Percentiles rank a stretch among this genome's conserved stretches.
These are phyloP conservation scores for Sebastes fasciatus DNA, from an alignment of 2,113 vertebrate genomes.

Conservation along the genomic window DNA sequence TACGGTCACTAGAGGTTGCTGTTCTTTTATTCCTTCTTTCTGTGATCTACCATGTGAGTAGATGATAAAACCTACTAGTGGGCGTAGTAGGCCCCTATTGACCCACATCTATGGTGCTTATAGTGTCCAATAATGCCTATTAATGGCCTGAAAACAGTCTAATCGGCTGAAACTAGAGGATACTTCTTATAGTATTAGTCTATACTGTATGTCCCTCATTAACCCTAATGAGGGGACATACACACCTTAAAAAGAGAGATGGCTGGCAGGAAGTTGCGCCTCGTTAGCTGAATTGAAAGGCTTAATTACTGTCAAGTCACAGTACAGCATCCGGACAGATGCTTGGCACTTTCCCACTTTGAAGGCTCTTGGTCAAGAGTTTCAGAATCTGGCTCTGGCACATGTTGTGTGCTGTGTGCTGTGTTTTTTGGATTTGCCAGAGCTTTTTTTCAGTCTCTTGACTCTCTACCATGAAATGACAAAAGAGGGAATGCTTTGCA, in stretches of 20 bases:
- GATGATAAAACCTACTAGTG: too few species aligned
- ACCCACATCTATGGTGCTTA: too few species aligned
- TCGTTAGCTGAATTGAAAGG: constrained; percentile 29
- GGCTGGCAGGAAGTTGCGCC: neutral
- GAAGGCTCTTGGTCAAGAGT: constrained; percentile 42
- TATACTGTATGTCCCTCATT: neutral
- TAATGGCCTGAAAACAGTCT: too few species aligned
- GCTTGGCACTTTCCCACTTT: constrained; percentile 27
- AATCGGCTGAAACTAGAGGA: neutral
- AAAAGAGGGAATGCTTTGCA: constrained; percentile 40
- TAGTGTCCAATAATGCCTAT: too few species aligned
- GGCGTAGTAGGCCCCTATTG: too few species aligned
- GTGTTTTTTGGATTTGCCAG: constrained; percentile 46
- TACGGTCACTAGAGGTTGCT: too few species aligned
- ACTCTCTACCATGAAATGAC: constrained; percentile 45
- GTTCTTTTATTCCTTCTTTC: too few species aligned
- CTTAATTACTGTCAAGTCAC: constrained; percentile 40
- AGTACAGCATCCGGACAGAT: constrained; percentile 41
- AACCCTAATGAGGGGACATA: neutral
- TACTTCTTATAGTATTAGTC: neutral
- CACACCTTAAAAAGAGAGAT: neutral
- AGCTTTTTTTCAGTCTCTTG: constrained; percentile 57
- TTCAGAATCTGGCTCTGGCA: constrained; percentile 42
- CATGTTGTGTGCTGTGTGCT: constrained; percentile 32
- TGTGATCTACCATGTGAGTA: too few species aligned